Conservation (phyloP, 2,797 vertebrate species). For the Garrulus glandarius region DNA sequence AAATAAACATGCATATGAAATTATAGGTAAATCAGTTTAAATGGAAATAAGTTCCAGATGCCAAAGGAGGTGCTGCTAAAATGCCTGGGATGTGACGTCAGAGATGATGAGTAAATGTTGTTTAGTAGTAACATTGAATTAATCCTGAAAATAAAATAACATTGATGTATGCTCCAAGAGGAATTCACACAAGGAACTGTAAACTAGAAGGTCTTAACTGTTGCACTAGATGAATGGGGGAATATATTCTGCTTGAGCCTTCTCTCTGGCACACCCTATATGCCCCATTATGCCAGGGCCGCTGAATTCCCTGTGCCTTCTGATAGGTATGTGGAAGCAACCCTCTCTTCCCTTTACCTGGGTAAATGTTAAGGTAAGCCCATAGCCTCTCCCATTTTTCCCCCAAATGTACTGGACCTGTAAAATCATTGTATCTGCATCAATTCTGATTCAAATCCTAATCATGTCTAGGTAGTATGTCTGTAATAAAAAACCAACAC, state of each 20-base stretch:
- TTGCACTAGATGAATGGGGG: background rate
- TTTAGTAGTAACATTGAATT: constrained; percentile 35
- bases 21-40: constrained; percentile 54
- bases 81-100: constrained; percentile 40
- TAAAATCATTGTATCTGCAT: background rate
- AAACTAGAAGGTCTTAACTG: background rate
- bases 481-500: background rate
- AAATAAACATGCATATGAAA: constrained; percentile 39
- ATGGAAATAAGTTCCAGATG: constrained; percentile 48
- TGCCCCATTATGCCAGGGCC: background rate
- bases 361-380: background rate
- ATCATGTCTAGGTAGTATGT: background rate
- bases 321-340: background rate
- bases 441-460: background rate
- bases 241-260: background rate
- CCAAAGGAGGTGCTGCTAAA: constrained; percentile 31
- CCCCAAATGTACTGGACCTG: background rate
- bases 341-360: background rate
- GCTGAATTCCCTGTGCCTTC: background rate
- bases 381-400: background rate
- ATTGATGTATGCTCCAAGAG: background rate
- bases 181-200: background rate
- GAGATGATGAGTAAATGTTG: constrained; percentile 33
- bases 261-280: background rate
- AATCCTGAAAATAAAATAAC: constrained; percentile 5